phyloP scores from a whole-genome alignment of 2,888 invertebrate species.

The Polydrusus tereticollis region DNA sequence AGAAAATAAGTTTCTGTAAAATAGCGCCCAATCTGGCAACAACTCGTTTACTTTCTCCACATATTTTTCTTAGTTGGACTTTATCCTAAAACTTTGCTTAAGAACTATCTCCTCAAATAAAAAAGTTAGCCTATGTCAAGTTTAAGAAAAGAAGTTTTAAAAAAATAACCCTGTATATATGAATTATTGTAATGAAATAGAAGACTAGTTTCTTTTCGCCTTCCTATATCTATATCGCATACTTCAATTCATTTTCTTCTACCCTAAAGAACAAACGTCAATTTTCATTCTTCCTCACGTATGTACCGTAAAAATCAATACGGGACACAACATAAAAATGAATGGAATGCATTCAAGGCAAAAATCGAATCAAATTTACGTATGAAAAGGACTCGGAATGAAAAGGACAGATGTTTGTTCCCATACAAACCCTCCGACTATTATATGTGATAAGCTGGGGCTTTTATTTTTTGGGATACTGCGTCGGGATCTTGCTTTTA shows the following conservation, averaged over 20 bases:
- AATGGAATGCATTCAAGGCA: conserved; percentile 23
- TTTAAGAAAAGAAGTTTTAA: too few species aligned
- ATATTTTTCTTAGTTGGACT: too few species aligned
- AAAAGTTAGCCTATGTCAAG: too few species aligned
- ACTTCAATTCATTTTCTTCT: not conserved
- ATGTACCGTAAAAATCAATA: conserved; percentile 18
- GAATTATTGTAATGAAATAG: too few species aligned
- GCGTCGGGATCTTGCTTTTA: conserved; percentile 2
- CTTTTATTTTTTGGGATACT: conserved; percentile 17
- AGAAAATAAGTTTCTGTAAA: too few species aligned
- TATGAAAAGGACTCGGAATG: conserved; percentile 32
- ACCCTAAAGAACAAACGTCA: not conserved
- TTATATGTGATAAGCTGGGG: conserved; percentile 12
- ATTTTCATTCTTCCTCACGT: not conserved
- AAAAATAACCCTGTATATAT: too few species aligned
- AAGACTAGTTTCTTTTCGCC: too few species aligned
- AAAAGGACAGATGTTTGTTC: conserved; percentile 37
- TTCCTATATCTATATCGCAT: not conserved
- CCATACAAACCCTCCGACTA: conserved; percentile 31
- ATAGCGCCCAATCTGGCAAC: too few species aligned
- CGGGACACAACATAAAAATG: conserved; percentile 16
- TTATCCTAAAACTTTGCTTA: too few species aligned
- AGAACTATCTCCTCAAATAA: too few species aligned
- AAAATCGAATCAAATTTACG: conserved; percentile 37
- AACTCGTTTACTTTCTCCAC: too few species aligned